phyloP scores from a whole-genome alignment of 2,888 invertebrate species.

The Chironomus tentans region DNA sequence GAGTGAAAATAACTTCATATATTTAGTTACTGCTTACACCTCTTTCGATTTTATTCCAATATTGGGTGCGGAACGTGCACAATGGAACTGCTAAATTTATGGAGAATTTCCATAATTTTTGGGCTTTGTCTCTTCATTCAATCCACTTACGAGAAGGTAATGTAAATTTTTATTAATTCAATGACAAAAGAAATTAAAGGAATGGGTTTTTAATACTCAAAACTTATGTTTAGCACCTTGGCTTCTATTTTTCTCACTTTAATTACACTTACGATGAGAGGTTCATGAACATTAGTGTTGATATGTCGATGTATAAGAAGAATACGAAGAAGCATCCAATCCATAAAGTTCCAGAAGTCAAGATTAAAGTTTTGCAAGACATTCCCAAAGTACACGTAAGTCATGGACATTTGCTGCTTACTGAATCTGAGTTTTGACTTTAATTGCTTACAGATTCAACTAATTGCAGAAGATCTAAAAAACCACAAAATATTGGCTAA shows the following conservation, averaged over 20 bases:
- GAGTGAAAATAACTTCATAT: not conserved
- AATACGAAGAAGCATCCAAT: slow-evolving; percentile 9
- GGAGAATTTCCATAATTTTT: slow-evolving; percentile 13
- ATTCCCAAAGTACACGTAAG: slow-evolving; percentile 13
- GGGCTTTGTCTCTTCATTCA: not conserved
- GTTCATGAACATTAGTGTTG: not conserved
- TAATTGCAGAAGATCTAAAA: not conserved
- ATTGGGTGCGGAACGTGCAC: slow-evolving; percentile 12
- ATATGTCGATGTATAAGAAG: slow-evolving; percentile 10
- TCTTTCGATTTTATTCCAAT: not conserved
- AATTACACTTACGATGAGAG: not conserved
- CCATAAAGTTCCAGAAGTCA: not conserved
- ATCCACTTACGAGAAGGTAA: not conserved
- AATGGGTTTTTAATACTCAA: not conserved
- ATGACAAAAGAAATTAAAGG: not conserved
- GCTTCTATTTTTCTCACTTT: slow-evolving; percentile 3
- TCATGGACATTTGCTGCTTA: not conserved
- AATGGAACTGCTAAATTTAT: slow-evolving; percentile 1
- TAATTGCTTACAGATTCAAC: not conserved
- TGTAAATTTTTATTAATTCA: not conserved
- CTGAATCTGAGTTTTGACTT: not conserved
- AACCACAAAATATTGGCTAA: not conserved
- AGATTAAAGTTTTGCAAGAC: slow-evolving; percentile 6
- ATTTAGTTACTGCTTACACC: not conserved
- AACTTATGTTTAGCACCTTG: not conserved